A percentile compares a stretch with the other conserved stretches of the same genome.
These are phyloP conservation scores for Drosophila insularis DNA, from an alignment of 1,140 invertebrate species.

Conservation along the genomic window DNA sequence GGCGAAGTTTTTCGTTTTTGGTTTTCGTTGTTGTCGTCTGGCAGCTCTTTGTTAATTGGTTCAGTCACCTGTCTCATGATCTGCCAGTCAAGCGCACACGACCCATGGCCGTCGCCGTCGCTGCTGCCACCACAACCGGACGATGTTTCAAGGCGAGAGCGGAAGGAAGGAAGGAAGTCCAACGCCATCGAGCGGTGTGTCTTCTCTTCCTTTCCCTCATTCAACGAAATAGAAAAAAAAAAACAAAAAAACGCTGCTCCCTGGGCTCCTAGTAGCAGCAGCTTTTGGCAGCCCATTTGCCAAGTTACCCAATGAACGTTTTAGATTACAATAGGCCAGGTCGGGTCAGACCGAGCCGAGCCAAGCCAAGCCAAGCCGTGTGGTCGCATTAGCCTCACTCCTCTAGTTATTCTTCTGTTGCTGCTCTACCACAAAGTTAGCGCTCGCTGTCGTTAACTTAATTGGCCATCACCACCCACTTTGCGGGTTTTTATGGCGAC, in stretches of 20 bases:
- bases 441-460: slow-evolving; percentile 75
- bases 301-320: slow-evolving; percentile 71
- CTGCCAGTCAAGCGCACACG: slow-evolving; percentile 77
- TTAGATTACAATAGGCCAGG: slow-evolving; percentile 75
- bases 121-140: background rate
- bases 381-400: slow-evolving; percentile 46
- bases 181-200: slow-evolving; percentile 24
- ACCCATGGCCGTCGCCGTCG: slow-evolving; percentile 49
- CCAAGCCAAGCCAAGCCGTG: slow-evolving; percentile 29
- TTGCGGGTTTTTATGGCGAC: slow-evolving; percentile 76
- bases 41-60: slow-evolving; percentile 81
- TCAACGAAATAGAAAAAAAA: background rate
- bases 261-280: slow-evolving; percentile 14
- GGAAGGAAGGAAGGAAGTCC: slow-evolving; percentile 65
- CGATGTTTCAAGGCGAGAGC: slow-evolving; percentile 15
- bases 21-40: slow-evolving; percentile 34
- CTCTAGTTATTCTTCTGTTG: slow-evolving; percentile 40
- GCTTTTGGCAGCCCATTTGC: slow-evolving; percentile 50
- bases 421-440: slow-evolving; percentile 72
- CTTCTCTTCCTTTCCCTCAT: background rate
- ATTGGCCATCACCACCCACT: slow-evolving; percentile 81
- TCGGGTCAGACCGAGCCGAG: slow-evolving; percentile 20
- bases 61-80: slow-evolving; percentile 81
- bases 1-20: slow-evolving; percentile 23
- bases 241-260: slow-evolving; percentile 1